Conservation (phyloP, 2,797 vertebrate species). For the Phrynocephalus vlangalii region DNA sequence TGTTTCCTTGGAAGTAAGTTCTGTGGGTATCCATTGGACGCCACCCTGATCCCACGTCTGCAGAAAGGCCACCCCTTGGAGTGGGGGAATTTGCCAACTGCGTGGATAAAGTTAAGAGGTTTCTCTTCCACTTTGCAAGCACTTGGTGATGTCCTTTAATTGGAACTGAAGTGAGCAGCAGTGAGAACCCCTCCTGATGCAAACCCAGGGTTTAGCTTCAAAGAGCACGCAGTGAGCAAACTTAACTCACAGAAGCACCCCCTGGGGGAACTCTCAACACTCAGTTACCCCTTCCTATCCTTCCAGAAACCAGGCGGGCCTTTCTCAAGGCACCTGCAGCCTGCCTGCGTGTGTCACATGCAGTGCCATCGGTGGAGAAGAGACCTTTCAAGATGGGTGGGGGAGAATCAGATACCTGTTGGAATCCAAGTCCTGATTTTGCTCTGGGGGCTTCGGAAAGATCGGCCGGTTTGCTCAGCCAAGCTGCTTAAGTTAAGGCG, state of each 20-base stretch:
- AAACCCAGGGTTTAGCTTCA: constrained; percentile 42
- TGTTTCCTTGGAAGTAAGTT: not conserved
- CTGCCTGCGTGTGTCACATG: not conserved
- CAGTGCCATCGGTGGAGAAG: not conserved
- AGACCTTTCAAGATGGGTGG: not conserved
- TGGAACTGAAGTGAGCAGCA: constrained; percentile 70
- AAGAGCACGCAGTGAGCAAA: constrained; percentile 58
- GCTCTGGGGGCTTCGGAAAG: constrained; percentile 49
- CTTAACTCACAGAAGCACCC: not conserved
- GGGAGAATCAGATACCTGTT: constrained; percentile 75
- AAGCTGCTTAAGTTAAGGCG: constrained; percentile 45
- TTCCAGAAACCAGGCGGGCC: not conserved
- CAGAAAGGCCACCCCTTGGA: constrained; percentile 59
- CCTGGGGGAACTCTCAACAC: constrained; percentile 41
- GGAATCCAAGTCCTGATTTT: constrained; percentile 45
- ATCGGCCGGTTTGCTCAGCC: constrained; percentile 47
- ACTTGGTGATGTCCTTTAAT: constrained; percentile 58
- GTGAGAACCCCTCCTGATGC: constrained; percentile 50
- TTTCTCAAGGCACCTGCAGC: constrained; percentile 4
- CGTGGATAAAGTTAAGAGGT: constrained; percentile 69
- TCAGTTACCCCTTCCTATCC: not conserved
- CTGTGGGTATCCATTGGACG: no score
- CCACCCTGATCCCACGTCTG: constrained; percentile 18
- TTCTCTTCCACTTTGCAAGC: constrained; percentile 39
- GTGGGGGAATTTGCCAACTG: constrained; percentile 61